Conservation (phyloP, 2,888 invertebrate species). For the Tipula lateralis region DNA sequence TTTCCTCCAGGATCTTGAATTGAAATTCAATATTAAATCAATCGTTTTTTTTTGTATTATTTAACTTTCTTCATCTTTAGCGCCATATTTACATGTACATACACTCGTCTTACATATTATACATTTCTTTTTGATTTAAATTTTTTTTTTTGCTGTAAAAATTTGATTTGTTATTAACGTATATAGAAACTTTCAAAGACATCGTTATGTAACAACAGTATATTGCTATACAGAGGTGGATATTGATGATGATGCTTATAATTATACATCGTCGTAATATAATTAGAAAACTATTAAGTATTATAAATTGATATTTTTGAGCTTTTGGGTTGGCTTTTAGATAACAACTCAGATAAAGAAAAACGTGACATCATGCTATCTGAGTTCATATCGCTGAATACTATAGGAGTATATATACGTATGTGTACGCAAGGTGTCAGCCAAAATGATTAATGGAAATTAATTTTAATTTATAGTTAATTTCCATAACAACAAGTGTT, state of each 20-base stretch:
- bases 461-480: background rate
- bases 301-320: background rate
- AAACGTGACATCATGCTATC: background rate
- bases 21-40: background rate
- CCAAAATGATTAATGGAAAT: background rate
- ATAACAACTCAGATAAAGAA: background rate
- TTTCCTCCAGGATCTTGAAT: background rate
- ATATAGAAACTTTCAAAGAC: background rate
- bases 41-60: background rate
- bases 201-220: background rate
- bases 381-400: no score
- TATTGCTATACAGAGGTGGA: background rate
- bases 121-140: background rate
- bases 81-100: background rate
- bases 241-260: background rate
- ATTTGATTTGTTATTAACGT: background rate
- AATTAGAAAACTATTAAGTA: background rate
- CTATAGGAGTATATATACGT: no score
- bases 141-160: background rate
- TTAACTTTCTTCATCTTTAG: background rate
- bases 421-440: no score
- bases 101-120: no score
- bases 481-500: background rate
- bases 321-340: background rate
- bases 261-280: background rate